Evolutionary conservation across 2,113 vertebrate genomes (phyloP).

Genomic region (Rhegmatorhina hoffmannsi): DNA sequence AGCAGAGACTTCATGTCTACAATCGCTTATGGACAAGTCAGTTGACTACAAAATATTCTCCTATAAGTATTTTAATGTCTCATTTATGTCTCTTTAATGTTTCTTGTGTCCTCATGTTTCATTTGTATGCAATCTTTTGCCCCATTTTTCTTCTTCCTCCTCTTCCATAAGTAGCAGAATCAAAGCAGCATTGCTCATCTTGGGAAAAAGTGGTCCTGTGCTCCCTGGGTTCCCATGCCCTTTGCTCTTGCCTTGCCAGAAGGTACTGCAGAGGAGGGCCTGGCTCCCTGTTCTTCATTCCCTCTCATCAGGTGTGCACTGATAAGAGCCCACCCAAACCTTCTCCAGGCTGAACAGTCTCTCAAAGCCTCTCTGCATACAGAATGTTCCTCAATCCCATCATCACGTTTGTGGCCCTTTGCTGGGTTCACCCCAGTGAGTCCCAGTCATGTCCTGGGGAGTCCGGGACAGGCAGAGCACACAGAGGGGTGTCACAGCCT

Average conservation of each 20-base stretch:
- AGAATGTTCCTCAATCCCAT: neutral
- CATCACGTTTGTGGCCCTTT: neutral
- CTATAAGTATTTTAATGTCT: neutral
- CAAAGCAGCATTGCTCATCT: neutral
- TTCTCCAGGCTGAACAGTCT: neutral
- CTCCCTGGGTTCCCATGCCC: neutral
- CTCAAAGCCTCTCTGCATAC: too few relatives aligned
- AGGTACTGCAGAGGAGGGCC: neutral
- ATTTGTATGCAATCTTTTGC: neutral
- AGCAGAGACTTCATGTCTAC: neutral
- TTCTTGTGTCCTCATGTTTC: neutral
- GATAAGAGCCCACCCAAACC: neutral
- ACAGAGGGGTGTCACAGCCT: neutral
- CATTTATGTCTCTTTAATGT: neutral
- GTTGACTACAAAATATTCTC: neutral
- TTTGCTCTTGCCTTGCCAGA: neutral
- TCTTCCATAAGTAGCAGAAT: neutral
- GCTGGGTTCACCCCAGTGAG: neutral
- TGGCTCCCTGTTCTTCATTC: neutral
- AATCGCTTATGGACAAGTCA: neutral
- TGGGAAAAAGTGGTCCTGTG: neutral
- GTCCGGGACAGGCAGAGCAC: neutral
- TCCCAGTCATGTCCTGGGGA: neutral
- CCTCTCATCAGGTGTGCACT: neutral
- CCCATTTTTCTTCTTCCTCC: neutral